These are phyloP conservation scores for Planococcus citri DNA, from an alignment of 1,140 invertebrate species.

Conservation along the genomic window DNA sequence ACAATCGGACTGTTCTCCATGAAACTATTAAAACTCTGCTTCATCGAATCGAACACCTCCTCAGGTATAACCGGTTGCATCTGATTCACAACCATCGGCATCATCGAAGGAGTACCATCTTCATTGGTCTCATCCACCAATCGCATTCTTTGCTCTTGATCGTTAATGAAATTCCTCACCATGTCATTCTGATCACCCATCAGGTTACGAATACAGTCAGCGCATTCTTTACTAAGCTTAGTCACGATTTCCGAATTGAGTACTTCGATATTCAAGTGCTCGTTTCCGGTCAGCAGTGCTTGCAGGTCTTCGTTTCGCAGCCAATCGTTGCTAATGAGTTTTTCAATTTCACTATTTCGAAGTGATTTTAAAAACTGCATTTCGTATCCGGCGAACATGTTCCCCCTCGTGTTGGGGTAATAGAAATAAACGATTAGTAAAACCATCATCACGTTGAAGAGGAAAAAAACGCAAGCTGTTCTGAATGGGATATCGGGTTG, in stretches of 20 bases:
- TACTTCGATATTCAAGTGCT: neutral
- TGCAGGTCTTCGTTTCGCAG: neutral
- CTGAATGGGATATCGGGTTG: neutral
- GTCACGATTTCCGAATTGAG: neutral
- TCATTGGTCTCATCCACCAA: neutral
- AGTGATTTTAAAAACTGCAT: neutral
- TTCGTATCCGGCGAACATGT: neutral
- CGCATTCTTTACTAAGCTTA: neutral
- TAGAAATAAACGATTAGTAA: neutral
- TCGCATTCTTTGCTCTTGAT: neutral
- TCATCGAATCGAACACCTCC: neutral
- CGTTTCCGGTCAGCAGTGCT: neutral
- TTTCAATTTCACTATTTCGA: neutral
- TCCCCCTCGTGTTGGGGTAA: neutral
- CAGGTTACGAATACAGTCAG: neutral
- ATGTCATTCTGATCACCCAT: neutral
- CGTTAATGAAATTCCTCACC: neutral
- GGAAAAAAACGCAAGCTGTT: neutral
- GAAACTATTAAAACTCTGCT: neutral
- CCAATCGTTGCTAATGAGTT: neutral
- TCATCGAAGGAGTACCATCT: too few species aligned
- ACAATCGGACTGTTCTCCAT: neutral
- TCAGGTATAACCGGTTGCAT: neutral
- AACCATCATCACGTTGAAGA: neutral
- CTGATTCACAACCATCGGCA: too few species aligned